A percentile compares a stretch with the other conserved stretches of the same genome.
These are phyloP conservation scores for Pseudomyrmex cubaensis DNA, from an alignment of 1,140 invertebrate species.

Conservation along the genomic window DNA sequence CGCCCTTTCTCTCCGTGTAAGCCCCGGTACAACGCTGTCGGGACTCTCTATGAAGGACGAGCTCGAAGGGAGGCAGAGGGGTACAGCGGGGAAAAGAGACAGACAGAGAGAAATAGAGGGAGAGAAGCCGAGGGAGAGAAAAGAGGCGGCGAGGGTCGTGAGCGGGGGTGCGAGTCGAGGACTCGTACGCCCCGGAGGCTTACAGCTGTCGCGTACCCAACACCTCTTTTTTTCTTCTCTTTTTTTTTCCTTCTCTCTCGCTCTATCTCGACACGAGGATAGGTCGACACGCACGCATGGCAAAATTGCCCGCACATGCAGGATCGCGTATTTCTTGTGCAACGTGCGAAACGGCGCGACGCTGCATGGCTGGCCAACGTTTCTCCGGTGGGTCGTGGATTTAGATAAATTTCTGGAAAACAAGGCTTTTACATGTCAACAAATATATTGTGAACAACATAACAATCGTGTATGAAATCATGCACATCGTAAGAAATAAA, in stretches of 20 bases:
- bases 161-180: constrained; percentile 79
- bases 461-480: background rate
- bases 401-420: constrained; percentile 10
- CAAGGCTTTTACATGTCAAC: background rate
- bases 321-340: constrained; percentile 67
- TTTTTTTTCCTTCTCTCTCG: background rate
- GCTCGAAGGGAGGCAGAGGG: background rate
- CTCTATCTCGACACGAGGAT: constrained; percentile 45
- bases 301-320: constrained; percentile 67
- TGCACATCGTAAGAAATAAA: no score
- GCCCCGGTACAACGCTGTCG: constrained; percentile 68
- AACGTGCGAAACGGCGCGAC: constrained; percentile 51
- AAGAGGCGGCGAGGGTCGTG: constrained; percentile 66
- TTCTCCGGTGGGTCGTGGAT: constrained; percentile 27
- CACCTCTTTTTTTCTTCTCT: constrained; percentile 75
- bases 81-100: constrained; percentile 11
- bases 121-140: constrained; percentile 29
- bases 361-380: constrained; percentile 18
- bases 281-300: constrained; percentile 56
- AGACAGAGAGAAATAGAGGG: background rate
- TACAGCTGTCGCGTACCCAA: constrained; percentile 84
- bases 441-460: background rate
- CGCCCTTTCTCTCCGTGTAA: constrained; percentile 23
- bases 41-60: constrained; percentile 53
- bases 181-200: constrained; percentile 79